Base-by-base conservation (phyloP, 1,140 invertebrate species). In the Danaus melanippus region DNA sequence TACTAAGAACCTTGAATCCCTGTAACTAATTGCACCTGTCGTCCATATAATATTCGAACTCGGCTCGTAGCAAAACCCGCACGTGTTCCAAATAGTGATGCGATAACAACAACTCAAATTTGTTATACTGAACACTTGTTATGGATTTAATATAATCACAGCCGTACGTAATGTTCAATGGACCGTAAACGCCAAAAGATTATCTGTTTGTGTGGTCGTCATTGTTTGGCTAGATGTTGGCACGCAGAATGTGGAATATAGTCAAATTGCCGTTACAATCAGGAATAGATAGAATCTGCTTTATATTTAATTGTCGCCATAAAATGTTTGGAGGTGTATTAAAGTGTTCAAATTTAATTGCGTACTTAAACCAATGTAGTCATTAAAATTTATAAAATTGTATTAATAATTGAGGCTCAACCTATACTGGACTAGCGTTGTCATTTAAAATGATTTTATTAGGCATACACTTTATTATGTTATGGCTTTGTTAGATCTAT, bases 1-100 rank as follows among this genome's bases (percentile, higher is more conserved):
- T 15, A 8, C 12, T 42, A 43, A 32, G 21, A 54, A 54, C 64
- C 60, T 62, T 71, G 66, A 62, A 61, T 52, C 51, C 11, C 60
- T 56, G 52, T 61, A 62, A 53, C 46, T 49, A 43, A 53, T 12
- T 42, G 57, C 71, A 75, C 72, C 75, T 76, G 69, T 58, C 61
- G 46, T 52, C 59, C 58, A 67, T 74, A 69, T 65, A 63, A 60
- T 47, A 58, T 58, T 46, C 45, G 39, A 59, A 62, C 50, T 50
- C 58, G 62, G 56, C 51, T 65, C 67, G 66, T 72, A 69, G 60
- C 65, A 64, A 66, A 32, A 32, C 58, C 21, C n/a, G 10, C 55
- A 21, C 49, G 49, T 51, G 44, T 52, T 51, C 40, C 47, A 53
- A 53, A 39, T 57, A 50, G 21, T 57, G 32, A 40, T 5, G 21